Percentiles rank a stretch among this genome's conserved stretches.
Evolutionary conservation across 1,140 invertebrate genomes (phyloP).

Genomic region (Globodera ellingtonae): DNA sequence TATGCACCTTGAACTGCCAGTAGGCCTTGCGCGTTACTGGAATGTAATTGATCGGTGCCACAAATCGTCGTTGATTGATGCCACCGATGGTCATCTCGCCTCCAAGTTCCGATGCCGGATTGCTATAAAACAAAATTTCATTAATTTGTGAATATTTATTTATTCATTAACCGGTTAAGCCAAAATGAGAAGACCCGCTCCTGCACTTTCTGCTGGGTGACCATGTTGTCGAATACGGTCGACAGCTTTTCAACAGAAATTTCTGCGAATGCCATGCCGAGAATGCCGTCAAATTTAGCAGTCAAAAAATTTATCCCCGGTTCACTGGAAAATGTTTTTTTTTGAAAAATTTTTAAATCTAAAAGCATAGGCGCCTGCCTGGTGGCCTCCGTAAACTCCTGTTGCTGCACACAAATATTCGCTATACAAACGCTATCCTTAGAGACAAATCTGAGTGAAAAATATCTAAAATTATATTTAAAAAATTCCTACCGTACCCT

Average conservation of each 20-base stretch:
- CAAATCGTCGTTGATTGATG: slow-evolving; percentile 73
- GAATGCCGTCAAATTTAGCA: slow-evolving; percentile 93
- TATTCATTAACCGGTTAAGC: slow-evolving; percentile 71
- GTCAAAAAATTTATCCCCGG: slow-evolving; percentile 78
- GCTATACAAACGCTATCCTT: slow-evolving; percentile 52
- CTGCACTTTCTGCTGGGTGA: slow-evolving; percentile 79
- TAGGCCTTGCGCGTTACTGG: slow-evolving; percentile 84
- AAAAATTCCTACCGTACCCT: slow-evolving; percentile 72
- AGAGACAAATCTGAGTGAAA: not conserved
- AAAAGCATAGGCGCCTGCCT: slow-evolving; percentile 53
- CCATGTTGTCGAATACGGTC: slow-evolving; percentile 92
- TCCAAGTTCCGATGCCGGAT: slow-evolving; percentile 59
- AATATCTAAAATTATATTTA: not conserved
- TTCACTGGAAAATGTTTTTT: slow-evolving; percentile 69
- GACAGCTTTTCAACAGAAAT: slow-evolving; percentile 74
- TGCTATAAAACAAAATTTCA: slow-evolving; percentile 42
- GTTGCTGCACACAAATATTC: slow-evolving; percentile 66
- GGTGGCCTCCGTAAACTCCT: slow-evolving; percentile 95
- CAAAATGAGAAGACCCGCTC: slow-evolving; percentile 93
- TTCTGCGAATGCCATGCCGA: slow-evolving; percentile 85
- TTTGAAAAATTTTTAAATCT: too few species aligned
- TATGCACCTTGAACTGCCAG: slow-evolving; percentile 91
- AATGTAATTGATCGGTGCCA: slow-evolving; percentile 86
- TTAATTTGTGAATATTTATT: too few species aligned
- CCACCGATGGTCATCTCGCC: slow-evolving; percentile 67